A percentile compares a stretch with the other conserved stretches of the same genome.
These are phyloP conservation scores for Cephus rjabovi DNA, from an alignment of 2,888 invertebrate species.

Conservation along the genomic window DNA sequence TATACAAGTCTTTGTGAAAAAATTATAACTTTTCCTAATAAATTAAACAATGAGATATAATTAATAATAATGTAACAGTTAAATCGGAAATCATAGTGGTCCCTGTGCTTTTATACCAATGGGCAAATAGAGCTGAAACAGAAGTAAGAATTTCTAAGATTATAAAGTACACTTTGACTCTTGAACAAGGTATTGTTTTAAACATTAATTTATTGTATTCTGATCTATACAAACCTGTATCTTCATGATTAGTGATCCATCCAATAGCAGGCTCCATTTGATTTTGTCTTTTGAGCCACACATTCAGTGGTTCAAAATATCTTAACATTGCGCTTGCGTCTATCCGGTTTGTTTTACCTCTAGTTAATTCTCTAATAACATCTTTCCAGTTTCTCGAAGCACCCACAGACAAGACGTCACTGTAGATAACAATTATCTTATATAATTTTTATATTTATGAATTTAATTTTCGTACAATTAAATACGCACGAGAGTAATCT, in stretches of 20 bases:
- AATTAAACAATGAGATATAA: background rate
- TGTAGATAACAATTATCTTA: conserved; percentile 51
- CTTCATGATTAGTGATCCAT: conserved; percentile 79
- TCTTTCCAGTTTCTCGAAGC: conserved; percentile 78
- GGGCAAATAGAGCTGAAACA: conserved; percentile 62
- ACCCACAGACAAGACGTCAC: conserved; percentile 78
- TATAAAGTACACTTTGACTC: conserved; percentile 33
- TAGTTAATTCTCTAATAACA: conserved; percentile 77
- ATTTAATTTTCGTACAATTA: background rate
- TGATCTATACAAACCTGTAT: conserved; percentile 72
- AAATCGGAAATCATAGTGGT: background rate
- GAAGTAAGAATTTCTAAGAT: conserved; percentile 41
- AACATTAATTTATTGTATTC: conserved; percentile 31
- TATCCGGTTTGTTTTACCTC: conserved; percentile 77
- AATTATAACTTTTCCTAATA: background rate
- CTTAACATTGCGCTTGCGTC: conserved; percentile 82
- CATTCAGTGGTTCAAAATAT: conserved; percentile 84
- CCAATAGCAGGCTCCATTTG: conserved; percentile 78
- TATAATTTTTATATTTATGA: background rate
- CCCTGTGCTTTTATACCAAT: conserved; percentile 49
- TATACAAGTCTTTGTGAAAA: background rate
- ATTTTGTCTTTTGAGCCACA: conserved; percentile 84
- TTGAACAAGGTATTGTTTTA: background rate
- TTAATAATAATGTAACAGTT: background rate
- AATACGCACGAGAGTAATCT: conserved; percentile 75